Evolutionary conservation across 2,113 vertebrate species (phyloP), one percentile per base, ranked within the genome.

Genomic region (Callionymus lyra): DNA sequence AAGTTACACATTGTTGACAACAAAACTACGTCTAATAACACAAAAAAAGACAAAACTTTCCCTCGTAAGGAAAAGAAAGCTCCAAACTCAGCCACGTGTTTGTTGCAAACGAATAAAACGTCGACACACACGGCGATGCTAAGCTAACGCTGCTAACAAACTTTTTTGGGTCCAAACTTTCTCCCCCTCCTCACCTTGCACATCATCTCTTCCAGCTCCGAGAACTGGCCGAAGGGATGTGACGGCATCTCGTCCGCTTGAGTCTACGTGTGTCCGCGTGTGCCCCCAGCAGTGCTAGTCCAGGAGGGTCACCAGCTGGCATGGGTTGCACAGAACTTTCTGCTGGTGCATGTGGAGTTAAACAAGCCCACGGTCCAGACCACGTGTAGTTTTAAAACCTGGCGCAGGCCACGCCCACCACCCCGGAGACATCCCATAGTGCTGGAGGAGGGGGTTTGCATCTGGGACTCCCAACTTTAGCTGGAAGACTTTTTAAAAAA

Each of bases 351-450:
- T 15, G 55, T 19, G 37, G 6, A 44, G 48, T 63, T 47, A 65
- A 77, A 68, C 65, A 59, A 74, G 63, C 56, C 21, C 27, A 35
- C 47, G 39, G 53, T 13, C 11, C 15, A 1, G 47, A 70, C 77
- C 81, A 83, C 83, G 79, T 83, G 83, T 69, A 75, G 68, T 58
- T 84, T 84, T 86, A 85, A 83, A 72, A 74, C 63, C 53, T 63
- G 41, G 61, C 48, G 14, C 11, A 41, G 10, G 70, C 73, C 53
- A 51, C 77, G 15, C 74, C 76, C 74, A 51, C 71, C 4, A 13
- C 31, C 50, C 9, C 37, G 8, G 32, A 31, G 44, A 31, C 56
- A 35, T 41, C n/a, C 34, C 21, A 27, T 8, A 8, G 21, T 4
- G 4, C 21, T 8, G 21, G 8, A 8, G 21, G 21, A n/a, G n/a